Percentiles rank a stretch among this genome's conserved stretches.
These are phyloP conservation scores for Nibea albiflora DNA, from an alignment of 2,113 vertebrate genomes.

Conservation along the genomic window DNA sequence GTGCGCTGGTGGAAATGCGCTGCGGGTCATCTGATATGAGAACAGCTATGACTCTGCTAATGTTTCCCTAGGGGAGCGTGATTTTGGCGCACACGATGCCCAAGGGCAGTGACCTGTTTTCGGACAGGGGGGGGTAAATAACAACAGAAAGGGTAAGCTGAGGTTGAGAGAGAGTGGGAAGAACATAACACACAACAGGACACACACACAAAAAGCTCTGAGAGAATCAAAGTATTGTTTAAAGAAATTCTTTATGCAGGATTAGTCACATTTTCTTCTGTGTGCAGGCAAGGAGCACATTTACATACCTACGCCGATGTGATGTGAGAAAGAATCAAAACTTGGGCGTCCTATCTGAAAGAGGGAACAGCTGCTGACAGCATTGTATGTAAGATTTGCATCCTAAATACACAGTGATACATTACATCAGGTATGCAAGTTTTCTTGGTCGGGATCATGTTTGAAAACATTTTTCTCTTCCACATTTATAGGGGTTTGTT, in stretches of 20 bases:
- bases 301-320: background rate
- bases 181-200: conserved; percentile 15
- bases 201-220: background rate
- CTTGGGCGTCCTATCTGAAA: too few relatives aligned
- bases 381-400: too few relatives aligned
- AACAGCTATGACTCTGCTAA: conserved; percentile 70
- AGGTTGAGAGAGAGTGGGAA: conserved; percentile 46
- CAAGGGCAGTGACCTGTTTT: conserved; percentile 61
- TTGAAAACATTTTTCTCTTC: background rate
- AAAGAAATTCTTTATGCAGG: background rate
- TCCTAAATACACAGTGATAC: background rate
- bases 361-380: too few relatives aligned
- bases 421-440: background rate
- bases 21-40: conserved; percentile 68
- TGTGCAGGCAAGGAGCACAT: too few relatives aligned
- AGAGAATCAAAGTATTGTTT: background rate
- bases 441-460: background rate
- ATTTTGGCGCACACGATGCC: conserved; percentile 59
- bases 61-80: conserved; percentile 72
- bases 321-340: too few relatives aligned
- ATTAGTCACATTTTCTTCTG: background rate
- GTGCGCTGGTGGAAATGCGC: conserved; percentile 53
- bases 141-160: conserved; percentile 45
- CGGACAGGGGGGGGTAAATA: conserved; percentile 46
- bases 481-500: background rate